These are phyloP conservation scores for Menura novaehollandiae DNA, from an alignment of 2,113 vertebrate genomes.

Conservation along the genomic window DNA sequence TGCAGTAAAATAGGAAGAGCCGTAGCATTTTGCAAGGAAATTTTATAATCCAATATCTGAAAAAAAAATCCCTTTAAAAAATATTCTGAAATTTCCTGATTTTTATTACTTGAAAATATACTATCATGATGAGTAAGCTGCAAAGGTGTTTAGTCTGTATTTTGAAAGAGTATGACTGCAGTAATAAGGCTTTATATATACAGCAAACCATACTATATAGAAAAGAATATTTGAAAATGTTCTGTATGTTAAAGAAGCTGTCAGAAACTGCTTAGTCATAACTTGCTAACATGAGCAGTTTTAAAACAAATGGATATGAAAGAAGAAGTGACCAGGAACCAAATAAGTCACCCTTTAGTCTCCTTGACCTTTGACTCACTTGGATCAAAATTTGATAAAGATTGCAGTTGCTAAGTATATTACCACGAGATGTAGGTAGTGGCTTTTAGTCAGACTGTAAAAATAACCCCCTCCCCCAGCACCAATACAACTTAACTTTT, in stretches of 20 bases:
- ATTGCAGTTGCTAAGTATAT: constrained; percentile 31
- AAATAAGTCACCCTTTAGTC: constrained; percentile 44
- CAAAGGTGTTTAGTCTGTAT: neutral
- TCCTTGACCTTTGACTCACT: constrained; percentile 69
- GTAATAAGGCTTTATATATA: neutral
- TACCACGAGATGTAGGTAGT: constrained; percentile 55
- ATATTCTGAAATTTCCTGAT: neutral
- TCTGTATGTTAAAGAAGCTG: neutral
- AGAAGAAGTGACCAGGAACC: neutral
- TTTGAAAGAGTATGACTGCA: neutral
- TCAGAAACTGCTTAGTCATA: neutral
- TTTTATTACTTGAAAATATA: neutral
- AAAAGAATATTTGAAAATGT: neutral
- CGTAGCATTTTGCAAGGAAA: neutral
- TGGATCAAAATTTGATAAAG: constrained; percentile 48
- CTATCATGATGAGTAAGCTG: neutral
- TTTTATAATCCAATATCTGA: neutral
- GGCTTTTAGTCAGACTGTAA: constrained; percentile 54
- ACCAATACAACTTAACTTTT: neutral
- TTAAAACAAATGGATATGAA: neutral
- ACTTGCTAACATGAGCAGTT: neutral
- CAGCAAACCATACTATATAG: neutral
- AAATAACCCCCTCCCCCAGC: constrained; percentile 46
- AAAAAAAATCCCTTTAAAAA: neutral
- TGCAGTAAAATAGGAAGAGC: neutral